Conservation (phyloP, 1,140 invertebrate species). For the Caenorhabditis briggsae region DNA sequence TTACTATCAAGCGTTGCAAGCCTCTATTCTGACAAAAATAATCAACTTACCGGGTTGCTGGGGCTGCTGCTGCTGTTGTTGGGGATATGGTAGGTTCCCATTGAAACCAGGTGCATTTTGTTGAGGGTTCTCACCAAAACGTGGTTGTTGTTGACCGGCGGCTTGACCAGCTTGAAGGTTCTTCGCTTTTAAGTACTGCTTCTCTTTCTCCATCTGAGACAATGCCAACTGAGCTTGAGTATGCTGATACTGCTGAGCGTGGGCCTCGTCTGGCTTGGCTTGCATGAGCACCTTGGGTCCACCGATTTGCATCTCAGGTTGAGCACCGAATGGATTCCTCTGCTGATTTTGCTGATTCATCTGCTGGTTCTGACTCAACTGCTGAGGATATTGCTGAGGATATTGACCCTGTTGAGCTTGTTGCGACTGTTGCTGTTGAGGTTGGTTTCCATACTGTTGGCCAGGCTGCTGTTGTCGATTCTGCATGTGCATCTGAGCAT, state of each 20-base stretch:
- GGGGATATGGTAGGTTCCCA: neutral
- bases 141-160: neutral
- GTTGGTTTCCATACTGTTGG: neutral
- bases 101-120: neutral
- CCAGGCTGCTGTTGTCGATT: neutral
- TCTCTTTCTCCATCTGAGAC: constrained; percentile 1
- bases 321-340: constrained; percentile 8
- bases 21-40: too few species aligned
- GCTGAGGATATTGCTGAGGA: neutral
- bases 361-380: neutral
- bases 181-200: constrained; percentile 35
- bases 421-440: neutral
- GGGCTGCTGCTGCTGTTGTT: neutral
- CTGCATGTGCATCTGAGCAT: constrained; percentile 21
- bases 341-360: constrained; percentile 20
- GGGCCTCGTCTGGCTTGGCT: neutral
- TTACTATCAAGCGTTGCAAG: neutral
- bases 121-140: neutral
- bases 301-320: constrained; percentile 24
- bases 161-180: neutral
- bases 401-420: neutral
- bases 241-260: constrained; percentile 40
- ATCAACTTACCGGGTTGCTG: neutral
- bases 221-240: constrained; percentile 6
- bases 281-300: neutral